phyloP scores from a whole-genome alignment of 2,888 invertebrate species.

The Eudemis profundana region DNA sequence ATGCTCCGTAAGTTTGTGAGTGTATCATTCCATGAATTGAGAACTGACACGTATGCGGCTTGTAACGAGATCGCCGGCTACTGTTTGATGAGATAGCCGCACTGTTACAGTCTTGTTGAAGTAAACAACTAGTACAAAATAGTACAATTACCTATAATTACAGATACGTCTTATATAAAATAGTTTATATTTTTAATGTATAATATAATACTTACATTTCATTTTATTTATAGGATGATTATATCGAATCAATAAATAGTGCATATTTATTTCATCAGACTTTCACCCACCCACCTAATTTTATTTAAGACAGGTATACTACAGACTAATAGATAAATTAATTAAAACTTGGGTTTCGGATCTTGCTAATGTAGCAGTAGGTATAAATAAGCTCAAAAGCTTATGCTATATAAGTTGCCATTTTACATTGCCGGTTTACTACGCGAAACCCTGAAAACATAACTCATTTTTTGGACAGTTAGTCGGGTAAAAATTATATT shows the following conservation, averaged over 20 bases:
- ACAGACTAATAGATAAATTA: too few species aligned
- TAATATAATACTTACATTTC: not conserved
- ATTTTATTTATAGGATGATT: not conserved
- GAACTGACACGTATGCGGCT: slow-evolving; percentile 10
- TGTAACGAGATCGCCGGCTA: slow-evolving; percentile 22
- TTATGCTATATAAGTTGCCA: too few species aligned
- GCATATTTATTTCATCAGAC: not conserved
- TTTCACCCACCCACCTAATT: not conserved
- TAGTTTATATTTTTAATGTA: not conserved
- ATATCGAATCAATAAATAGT: not conserved
- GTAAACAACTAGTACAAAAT: too few species aligned
- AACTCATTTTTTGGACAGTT: too few species aligned
- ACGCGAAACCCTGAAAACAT: too few species aligned
- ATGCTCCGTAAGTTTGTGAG: slow-evolving; percentile 8
- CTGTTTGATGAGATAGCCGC: not conserved
- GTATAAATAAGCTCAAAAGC: too few species aligned
- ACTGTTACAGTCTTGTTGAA: not conserved
- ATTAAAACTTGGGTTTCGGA: too few species aligned
- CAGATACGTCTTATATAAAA: not conserved
- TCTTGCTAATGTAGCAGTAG: too few species aligned
- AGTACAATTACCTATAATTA: too few species aligned
- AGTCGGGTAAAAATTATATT: too few species aligned
- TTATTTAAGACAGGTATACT: not conserved
- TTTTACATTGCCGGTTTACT: too few species aligned
- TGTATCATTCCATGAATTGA: slow-evolving; percentile 26